Evolutionary conservation across 2,797 vertebrate species (phyloP), one percentile per base, ranked within the genome.

Genomic region (Crax fasciolata): DNA sequence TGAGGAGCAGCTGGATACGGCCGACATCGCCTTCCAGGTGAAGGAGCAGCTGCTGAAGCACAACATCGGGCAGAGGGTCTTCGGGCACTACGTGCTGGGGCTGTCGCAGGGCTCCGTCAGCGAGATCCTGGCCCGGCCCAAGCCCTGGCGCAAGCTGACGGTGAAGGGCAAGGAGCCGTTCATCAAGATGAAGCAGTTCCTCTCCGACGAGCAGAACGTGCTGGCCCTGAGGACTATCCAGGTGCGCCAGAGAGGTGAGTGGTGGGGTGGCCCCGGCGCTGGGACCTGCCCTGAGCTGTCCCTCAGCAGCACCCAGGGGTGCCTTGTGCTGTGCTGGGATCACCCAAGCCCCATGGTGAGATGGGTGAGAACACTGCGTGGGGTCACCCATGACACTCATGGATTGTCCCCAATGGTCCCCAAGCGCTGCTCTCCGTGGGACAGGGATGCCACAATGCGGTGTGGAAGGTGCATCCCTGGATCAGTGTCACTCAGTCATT

Each of bases 101-200:
- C 98, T 99, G 77, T 99, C 99, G 0, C 99, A 99, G 97, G 99
- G 99, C 94, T 99, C 99, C 0, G 99, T 99, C 97, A 99, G 99
- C 0, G 99, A 99, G 98, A 99, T 99, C 94, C 97, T 99, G 97
- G 99, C 99, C 2, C 98, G 99, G 80, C 99, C 99, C 97, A 99
- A 99, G 96, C 99, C 99, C 90, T 99, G 99, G 99, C 98, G 99
- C 97, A 99, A 99, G 98, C 98, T 99, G 96, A 99, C 99, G 0
- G 99, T 99, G 90, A 99, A 99, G 97, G 99, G 99, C 82, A 99
- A 99, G 97, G 99, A 99, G 91, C 99, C 99, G 2, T 99, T 99
- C 95, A 98, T 99, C 96, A 99, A 99, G 97, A 99, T 99, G 99
- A 99, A 99, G 98, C 99, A 99, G 98, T 99, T 99, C 98, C 98